Conservation (phyloP, 1,140 invertebrate species). For the Drosophila ironensis region DNA sequence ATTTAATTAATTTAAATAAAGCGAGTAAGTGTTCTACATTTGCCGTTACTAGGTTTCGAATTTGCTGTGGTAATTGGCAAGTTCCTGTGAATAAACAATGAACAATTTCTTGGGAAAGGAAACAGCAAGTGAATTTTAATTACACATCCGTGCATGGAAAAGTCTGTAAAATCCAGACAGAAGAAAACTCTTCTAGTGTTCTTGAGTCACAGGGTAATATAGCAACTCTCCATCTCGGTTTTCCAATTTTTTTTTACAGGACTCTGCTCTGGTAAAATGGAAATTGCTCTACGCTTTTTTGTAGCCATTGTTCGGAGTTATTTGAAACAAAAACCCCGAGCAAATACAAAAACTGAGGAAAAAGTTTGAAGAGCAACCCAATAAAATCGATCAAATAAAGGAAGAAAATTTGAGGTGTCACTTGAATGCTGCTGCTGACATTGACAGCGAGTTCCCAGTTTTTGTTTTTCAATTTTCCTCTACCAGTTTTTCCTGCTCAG, state of each 20-base stretch:
- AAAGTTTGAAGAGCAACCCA: constrained; percentile 19
- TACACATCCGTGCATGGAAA: too few relatives aligned
- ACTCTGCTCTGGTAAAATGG: constrained; percentile 9
- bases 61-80: too few relatives aligned
- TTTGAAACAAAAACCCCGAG: constrained; percentile 32
- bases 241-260: neutral
- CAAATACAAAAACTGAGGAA: neutral
- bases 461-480: constrained; percentile 37
- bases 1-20: neutral
- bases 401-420: constrained; percentile 35
- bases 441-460: constrained; percentile 45
- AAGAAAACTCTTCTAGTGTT: too few relatives aligned
- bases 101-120: too few relatives aligned
- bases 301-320: constrained; percentile 20
- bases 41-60: too few relatives aligned
- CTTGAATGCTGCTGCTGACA: constrained; percentile 39
- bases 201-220: too few relatives aligned
- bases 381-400: constrained; percentile 39
- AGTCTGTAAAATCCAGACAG: too few relatives aligned
- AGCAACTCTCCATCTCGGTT: neutral
- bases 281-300: constrained; percentile 21
- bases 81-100: too few relatives aligned
- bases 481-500: constrained; percentile 9
- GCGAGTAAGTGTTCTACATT: too few relatives aligned
- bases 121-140: too few relatives aligned